Conservation (phyloP, 2,113 vertebrate genomes). For the Albula glossodonta region DNA sequence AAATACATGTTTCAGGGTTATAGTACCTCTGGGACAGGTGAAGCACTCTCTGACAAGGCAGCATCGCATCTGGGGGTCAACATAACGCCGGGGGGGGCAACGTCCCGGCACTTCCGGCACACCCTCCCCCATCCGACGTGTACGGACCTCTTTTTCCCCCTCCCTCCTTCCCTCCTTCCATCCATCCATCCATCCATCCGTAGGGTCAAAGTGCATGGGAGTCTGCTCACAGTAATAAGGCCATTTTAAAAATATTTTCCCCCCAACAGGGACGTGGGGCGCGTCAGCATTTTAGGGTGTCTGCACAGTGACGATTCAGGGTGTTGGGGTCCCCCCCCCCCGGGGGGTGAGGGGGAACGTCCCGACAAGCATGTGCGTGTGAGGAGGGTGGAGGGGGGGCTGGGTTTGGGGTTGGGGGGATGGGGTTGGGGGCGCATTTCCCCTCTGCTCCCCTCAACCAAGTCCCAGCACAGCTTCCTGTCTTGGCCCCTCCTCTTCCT, state of each 20-base stretch:
- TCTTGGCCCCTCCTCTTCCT: conserved; percentile 46
- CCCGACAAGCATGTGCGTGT: not conserved
- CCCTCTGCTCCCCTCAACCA: conserved; percentile 20
- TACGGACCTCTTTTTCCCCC: conserved; percentile 52
- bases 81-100: conserved; percentile 53
- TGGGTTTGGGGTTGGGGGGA: not conserved
- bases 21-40: conserved; percentile 78
- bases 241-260: conserved; percentile 69
- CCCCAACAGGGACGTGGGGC: conserved; percentile 59
- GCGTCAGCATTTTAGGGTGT: conserved; percentile 61
- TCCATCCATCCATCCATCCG: conserved; percentile 49
- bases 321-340: not conserved
- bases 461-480: not conserved
- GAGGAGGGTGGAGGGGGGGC: not conserved
- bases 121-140: conserved; percentile 38
- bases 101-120: conserved; percentile 28
- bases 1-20: conserved; percentile 37
- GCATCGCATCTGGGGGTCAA: conserved; percentile 70
- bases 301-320: conserved; percentile 74
- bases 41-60: conserved; percentile 74
- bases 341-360: conserved; percentile 25
- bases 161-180: too few species aligned
- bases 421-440: conserved; percentile 35
- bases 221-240: conserved; percentile 94
- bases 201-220: conserved; percentile 82